Evolutionary conservation across 1,140 invertebrate species (phyloP), one percentile per base, ranked within the genome.

Genomic region (Steinernema feltiae): DNA sequence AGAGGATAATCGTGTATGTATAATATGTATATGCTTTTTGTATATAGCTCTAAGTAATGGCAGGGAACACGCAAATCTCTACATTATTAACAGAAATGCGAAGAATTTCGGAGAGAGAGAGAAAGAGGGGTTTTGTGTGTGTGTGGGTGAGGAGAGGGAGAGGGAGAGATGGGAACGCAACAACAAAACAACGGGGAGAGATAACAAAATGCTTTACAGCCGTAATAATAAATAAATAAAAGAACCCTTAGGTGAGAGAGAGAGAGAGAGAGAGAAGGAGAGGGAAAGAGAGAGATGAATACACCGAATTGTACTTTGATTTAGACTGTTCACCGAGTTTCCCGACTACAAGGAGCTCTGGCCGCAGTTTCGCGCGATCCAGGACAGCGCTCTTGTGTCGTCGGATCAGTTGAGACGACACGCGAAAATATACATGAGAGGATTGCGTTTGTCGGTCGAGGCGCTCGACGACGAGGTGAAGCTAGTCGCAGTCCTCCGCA

Each of bases 331-430:
- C 46, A 70, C 81, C 30, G 81, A 83, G 41, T 74, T 77, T 48
- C 82, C 82, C n/a, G 53, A 81, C 15, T 84, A 83, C 77, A 83
- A 83, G 69, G 75, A 84, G 48, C 80, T 83, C 21, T 83, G 82
- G 82, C 82, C 82, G 1, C 78, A 83, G 32, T 83, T 83, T 48
- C 70, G 78, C 15, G 73, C 15, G 41, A 77, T 83, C 12, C 76
- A 81, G 1, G 82, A 83, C 69, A 77, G 73, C 1, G 73, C 82
- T 30, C 72, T 83, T 1, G 79, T 84, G 71, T 72, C 71, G 48
- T 80, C 82, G 29, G 48, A 70, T 1, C 75, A 76, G 30, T 76
- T 83, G 15, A 32, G 70, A 31, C 80, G 82, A 30, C 82, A 84
- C 72, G 83, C 79, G 41, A 32, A 30, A 18, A 76, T 83, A 3